A percentile compares a stretch with the other conserved stretches of the same genome.
phyloP scores from a whole-genome alignment of 2,113 vertebrate species.

The Solenodon paradoxus region DNA sequence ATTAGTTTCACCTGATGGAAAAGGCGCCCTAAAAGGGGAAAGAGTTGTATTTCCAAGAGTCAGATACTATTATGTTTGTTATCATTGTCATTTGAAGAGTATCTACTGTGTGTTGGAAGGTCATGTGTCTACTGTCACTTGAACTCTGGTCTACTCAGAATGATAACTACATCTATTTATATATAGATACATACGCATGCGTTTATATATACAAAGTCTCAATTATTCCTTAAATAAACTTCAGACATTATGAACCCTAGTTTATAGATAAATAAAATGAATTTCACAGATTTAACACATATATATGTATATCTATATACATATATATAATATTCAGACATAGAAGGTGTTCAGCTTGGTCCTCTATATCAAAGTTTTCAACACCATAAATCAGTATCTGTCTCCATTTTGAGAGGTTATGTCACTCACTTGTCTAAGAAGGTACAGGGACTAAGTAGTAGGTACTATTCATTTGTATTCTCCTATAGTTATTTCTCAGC shows the following conservation, averaged over 20 bases:
- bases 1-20: conserved; percentile 10
- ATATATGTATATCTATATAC: too few relatives aligned
- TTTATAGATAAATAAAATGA: background rate
- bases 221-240: background rate
- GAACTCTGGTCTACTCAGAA: background rate
- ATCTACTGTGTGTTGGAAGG: background rate
- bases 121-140: background rate
- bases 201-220: too few relatives aligned
- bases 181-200: too few relatives aligned
- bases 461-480: background rate
- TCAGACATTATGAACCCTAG: background rate
- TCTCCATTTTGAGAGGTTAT: background rate
- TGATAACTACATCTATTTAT: too few relatives aligned
- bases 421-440: background rate
- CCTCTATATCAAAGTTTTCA: background rate
- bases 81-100: background rate
- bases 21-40: background rate
- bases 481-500: background rate
- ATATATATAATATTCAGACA: background rate
- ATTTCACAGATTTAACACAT: background rate
- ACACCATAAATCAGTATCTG: background rate
- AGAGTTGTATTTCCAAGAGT: background rate
- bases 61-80: background rate
- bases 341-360: background rate
- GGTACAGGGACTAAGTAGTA: background rate